These are phyloP conservation scores for Serripes groenlandicus DNA, from an alignment of 2,888 invertebrate species.

Conservation along the genomic window DNA sequence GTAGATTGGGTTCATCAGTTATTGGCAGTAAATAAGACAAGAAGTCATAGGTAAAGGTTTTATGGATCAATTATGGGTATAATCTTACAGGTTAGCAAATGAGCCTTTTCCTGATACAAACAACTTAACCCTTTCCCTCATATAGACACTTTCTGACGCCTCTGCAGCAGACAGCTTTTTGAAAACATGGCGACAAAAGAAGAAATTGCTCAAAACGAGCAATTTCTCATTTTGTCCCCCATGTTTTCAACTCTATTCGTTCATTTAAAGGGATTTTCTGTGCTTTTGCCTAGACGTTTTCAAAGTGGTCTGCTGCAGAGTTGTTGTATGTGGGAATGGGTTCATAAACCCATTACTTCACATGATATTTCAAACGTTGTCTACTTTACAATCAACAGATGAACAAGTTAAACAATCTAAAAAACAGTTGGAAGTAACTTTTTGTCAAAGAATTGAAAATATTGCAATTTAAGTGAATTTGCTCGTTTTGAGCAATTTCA, in stretches of 20 bases:
- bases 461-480: background rate
- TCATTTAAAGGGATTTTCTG: background rate
- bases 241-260: background rate
- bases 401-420: background rate
- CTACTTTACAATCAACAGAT: background rate
- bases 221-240: background rate
- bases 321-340: background rate
- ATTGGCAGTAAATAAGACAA: too few relatives aligned
- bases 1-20: too few relatives aligned
- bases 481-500: background rate
- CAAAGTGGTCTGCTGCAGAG: background rate
- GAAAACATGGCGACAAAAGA: background rate
- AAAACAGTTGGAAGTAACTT: background rate
- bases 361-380: background rate
- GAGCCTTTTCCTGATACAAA: too few relatives aligned
- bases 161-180: background rate
- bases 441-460: background rate
- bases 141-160: background rate
- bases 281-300: background rate
- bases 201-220: background rate
- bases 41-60: too few relatives aligned
- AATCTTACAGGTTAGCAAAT: too few relatives aligned
- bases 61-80: too few relatives aligned
- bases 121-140: background rate
- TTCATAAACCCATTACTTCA: background rate